phyloP scores from a whole-genome alignment of 2,113 vertebrate genomes.

The Arothron firmamentum region DNA sequence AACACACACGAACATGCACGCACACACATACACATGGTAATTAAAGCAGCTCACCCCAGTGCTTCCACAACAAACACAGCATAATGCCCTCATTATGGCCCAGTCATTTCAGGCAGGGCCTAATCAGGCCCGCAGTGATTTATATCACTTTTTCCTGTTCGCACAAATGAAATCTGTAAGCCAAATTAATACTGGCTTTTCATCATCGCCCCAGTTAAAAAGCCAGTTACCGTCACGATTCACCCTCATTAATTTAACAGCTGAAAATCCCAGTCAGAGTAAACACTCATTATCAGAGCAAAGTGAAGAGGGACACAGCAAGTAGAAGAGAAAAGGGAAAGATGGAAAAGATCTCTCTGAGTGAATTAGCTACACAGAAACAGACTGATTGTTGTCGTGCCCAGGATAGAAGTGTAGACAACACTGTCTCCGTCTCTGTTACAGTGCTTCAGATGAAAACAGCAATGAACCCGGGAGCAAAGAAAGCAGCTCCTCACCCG shows the following conservation, averaged over 20 bases:
- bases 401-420: slow-evolving; percentile 2
- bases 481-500: slow-evolving; percentile 72
- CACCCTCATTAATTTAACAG: slow-evolving; percentile 92
- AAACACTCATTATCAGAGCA: slow-evolving; percentile 88
- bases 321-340: slow-evolving; percentile 58
- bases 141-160: slow-evolving; percentile 99
- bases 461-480: slow-evolving; percentile 38
- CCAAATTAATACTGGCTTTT: slow-evolving; percentile 99
- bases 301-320: slow-evolving; percentile 75
- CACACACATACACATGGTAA: slow-evolving; percentile 75
- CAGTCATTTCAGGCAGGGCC: slow-evolving; percentile 97
- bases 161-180: slow-evolving; percentile 99
- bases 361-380: slow-evolving; percentile 68
- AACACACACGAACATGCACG: slow-evolving; percentile 80
- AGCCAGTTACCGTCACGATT: slow-evolving; percentile 93
- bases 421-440: slow-evolving; percentile 5
- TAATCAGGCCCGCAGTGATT: slow-evolving; percentile 99
- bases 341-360: slow-evolving; percentile 62
- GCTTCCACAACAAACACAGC: slow-evolving; percentile 99
- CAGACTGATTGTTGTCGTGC: slow-evolving; percentile 55
- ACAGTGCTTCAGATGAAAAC: slow-evolving; percentile 66
- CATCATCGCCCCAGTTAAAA: slow-evolving; percentile 93
- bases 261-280: slow-evolving; percentile 87
- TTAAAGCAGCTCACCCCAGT: slow-evolving; percentile 95
- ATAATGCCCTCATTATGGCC: slow-evolving; percentile 99